Conservation (phyloP, 2,797 vertebrate genomes). For the Schizopygopsis pylzovi region DNA sequence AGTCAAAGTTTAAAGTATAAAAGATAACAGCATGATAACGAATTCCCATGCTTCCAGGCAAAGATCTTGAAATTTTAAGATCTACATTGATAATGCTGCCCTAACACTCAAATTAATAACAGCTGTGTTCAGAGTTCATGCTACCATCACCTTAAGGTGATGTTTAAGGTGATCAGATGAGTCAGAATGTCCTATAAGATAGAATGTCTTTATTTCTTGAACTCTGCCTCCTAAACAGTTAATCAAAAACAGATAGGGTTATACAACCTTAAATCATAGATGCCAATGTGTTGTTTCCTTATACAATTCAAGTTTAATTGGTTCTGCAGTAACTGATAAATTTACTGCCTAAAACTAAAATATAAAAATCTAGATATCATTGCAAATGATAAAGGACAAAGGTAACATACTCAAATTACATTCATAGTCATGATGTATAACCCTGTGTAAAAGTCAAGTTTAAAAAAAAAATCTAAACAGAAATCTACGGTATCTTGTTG, state of each 20-base stretch:
- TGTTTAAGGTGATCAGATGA: conserved; percentile 6
- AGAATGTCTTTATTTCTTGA: neutral
- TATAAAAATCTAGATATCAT: neutral
- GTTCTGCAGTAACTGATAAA: neutral
- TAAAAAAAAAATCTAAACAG: neutral
- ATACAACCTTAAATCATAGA: neutral
- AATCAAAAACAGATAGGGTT: neutral
- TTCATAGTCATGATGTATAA: neutral
- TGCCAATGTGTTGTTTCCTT: neutral
- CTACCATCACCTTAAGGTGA: neutral
- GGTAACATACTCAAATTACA: neutral
- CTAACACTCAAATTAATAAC: neutral
- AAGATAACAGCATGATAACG: too few species aligned
- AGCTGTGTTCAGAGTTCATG: neutral
- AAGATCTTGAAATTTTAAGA: too few species aligned
- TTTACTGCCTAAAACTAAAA: neutral
- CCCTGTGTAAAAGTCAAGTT: neutral
- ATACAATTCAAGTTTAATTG: neutral
- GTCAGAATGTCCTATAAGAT: neutral
- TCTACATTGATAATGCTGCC: neutral
- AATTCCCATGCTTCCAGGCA: too few species aligned
- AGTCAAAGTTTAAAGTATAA: neutral
- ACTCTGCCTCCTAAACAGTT: neutral
- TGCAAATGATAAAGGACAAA: neutral
- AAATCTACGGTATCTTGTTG: neutral